Evolutionary conservation across 2,888 invertebrate species (phyloP).

Genomic region (Diarsia brunnea): DNA sequence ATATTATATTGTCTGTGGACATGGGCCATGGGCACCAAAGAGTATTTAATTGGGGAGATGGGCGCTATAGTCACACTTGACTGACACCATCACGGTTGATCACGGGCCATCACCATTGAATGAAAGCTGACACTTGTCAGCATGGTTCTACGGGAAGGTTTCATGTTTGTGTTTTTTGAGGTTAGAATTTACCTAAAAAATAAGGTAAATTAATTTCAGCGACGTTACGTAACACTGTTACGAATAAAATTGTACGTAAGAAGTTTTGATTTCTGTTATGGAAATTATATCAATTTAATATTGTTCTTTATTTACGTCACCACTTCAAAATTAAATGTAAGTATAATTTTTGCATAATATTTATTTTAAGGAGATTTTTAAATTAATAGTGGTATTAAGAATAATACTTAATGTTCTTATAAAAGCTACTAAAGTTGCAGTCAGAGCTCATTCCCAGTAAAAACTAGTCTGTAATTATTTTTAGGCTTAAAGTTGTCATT

Average conservation of each 20-base stretch:
- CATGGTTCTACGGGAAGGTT: conserved; percentile 6
- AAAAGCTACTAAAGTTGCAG: not conserved
- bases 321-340: conserved; percentile 33
- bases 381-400: not conserved
- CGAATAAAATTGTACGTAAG: conserved; percentile 13
- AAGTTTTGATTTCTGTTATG: conserved; percentile 19
- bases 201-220: conserved; percentile 35
- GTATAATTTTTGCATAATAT: conserved; percentile 20
- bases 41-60: no score
- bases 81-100: no score
- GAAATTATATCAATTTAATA: conserved; percentile 15
- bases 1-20: no score
- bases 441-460: not conserved
- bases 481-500: not conserved
- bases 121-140: conserved; percentile 22
- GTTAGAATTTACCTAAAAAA: conserved; percentile 52
- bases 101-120: no score
- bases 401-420: no score
- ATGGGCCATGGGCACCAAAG: no score
- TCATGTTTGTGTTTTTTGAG: conserved; percentile 33
- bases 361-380: not conserved
- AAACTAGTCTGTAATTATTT: not conserved
- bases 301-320: conserved; percentile 21
- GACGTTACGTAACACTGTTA: conserved; percentile 29
- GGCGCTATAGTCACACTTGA: no score